phyloP scores from a whole-genome alignment of 1,140 invertebrate genomes.

The Mercenaria mercenaria region DNA sequence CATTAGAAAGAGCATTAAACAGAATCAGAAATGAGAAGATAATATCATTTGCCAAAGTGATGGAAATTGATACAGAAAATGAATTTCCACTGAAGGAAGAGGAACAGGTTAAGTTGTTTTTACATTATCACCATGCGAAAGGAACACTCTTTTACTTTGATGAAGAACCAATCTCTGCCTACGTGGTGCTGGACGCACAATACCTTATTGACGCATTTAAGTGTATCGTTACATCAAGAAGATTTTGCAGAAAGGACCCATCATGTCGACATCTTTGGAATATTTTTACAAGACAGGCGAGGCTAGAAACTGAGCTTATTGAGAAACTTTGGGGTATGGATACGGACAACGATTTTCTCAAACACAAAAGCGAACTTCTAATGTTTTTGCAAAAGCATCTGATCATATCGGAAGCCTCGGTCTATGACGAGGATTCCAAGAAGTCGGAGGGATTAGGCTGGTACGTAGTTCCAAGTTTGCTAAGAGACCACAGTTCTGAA shows the following conservation, averaged over 20 bases:
- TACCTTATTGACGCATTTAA: slow-evolving; percentile 47
- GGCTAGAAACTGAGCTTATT: slow-evolving; percentile 7
- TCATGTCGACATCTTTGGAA: neutral
- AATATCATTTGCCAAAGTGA: neutral
- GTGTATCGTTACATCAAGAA: neutral
- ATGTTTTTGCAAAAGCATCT: slow-evolving; percentile 34
- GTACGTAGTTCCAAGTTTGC: neutral
- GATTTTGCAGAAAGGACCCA: slow-evolving; percentile 26
- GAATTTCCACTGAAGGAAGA: slow-evolving; percentile 29
- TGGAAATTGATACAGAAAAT: neutral
- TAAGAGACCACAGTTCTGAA: neutral
- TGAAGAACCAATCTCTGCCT: slow-evolving; percentile 1
- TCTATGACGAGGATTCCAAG: no score
- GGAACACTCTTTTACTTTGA: slow-evolving; percentile 46
- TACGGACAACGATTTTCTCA: neutral
- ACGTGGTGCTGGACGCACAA: slow-evolving; percentile 24
- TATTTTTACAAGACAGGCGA: neutral
- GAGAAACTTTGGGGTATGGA: slow-evolving; percentile 8
- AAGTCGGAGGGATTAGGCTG: neutral
- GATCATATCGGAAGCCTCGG: slow-evolving; percentile 7
- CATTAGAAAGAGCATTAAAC: neutral
- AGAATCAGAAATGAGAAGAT: neutral
- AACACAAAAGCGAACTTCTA: slow-evolving; percentile 17
- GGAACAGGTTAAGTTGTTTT: slow-evolving; percentile 33
- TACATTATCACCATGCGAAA: slow-evolving; percentile 17